Percentiles rank a stretch among this genome's conserved stretches.
phyloP scores from a whole-genome alignment of 1,140 invertebrate species.

The Phymastichus coffea region DNA sequence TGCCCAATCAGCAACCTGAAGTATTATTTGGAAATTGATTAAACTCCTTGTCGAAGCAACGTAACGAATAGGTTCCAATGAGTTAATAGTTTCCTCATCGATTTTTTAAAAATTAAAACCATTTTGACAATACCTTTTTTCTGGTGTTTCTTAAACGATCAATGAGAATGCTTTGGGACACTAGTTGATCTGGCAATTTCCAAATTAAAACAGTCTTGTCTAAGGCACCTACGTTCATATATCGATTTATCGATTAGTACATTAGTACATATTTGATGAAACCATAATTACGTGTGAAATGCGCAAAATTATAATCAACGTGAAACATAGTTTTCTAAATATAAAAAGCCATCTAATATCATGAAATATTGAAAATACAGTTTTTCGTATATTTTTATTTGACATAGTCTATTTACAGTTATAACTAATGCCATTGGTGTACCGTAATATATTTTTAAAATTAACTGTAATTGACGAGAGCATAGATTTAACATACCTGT shows the following conservation, averaged over 20 bases:
- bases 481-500: no score
- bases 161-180: constrained; percentile 47
- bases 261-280: no score
- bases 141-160: constrained; percentile 43
- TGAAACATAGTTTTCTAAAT: no score
- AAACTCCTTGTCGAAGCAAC: not conserved
- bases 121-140: constrained; percentile 37
- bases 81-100: not conserved
- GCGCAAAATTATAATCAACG: no score
- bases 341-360: no score
- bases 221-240: constrained; percentile 47
- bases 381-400: no score
- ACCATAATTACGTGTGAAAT: not conserved
- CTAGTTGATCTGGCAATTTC: constrained; percentile 60
- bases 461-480: no score
- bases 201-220: constrained; percentile 61
- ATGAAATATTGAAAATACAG: no score
- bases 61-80: not conserved
- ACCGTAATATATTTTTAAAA: no score
- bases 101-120: not conserved
- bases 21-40: not conserved
- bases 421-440: no score
- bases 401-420: no score
- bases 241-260: not conserved
- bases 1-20: constrained; percentile 59